Conservation (phyloP, 2,888 invertebrate genomes). For the Autographa gamma region DNA sequence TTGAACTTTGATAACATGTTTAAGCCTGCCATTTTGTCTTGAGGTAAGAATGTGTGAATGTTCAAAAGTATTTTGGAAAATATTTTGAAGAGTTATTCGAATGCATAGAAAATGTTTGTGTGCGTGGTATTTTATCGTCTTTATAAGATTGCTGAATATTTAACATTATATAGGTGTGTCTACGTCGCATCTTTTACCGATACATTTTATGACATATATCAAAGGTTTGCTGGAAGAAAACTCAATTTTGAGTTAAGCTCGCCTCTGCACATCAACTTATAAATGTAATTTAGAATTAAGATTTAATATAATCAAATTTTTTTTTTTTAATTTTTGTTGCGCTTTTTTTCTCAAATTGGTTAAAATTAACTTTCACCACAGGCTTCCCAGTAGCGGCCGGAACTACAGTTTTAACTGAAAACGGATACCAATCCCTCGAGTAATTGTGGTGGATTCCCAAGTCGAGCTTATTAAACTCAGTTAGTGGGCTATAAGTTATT, state of each 20-base stretch:
- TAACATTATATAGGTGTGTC: too few relatives aligned
- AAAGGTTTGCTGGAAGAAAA: too few relatives aligned
- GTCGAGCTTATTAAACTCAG: slow-evolving; percentile 24
- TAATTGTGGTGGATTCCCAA: slow-evolving; percentile 9
- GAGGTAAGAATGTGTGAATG: neutral
- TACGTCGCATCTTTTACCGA: neutral
- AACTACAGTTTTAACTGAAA: slow-evolving; percentile 27
- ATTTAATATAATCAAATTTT: too few relatives aligned
- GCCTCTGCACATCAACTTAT: too few relatives aligned
- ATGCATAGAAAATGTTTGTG: too few relatives aligned
- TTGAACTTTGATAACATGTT: neutral
- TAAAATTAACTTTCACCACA: neutral
- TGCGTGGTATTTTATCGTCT: too few relatives aligned
- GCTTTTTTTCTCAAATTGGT: neutral
- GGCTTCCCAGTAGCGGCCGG: neutral
- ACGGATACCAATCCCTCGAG: neutral
- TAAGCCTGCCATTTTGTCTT: neutral
- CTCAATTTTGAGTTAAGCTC: too few relatives aligned
- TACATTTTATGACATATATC: too few relatives aligned
- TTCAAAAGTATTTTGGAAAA: too few relatives aligned
- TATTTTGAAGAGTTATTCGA: too few relatives aligned
- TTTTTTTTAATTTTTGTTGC: neutral
- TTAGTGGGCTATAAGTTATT: slow-evolving; percentile 33
- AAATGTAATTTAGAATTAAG: too few relatives aligned
- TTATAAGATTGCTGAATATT: too few relatives aligned